Conservation (phyloP, 2,888 invertebrate species). For the Cephus sareptanus region DNA sequence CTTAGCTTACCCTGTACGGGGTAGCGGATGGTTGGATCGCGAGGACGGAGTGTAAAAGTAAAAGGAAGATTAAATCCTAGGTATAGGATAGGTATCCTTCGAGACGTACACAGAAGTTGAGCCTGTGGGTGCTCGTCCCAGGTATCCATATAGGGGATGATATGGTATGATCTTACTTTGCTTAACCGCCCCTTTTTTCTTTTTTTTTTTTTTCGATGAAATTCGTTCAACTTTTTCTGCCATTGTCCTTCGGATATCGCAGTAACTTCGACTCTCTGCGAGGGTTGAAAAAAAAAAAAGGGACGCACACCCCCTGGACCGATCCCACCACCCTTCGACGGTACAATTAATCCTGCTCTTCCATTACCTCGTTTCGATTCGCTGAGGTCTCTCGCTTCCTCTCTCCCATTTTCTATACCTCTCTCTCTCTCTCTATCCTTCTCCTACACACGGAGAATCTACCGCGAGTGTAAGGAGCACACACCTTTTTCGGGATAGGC, state of each 20-base stretch:
- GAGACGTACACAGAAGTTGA: neutral
- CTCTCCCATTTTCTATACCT: slow-evolving; percentile 6
- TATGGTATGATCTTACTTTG: neutral
- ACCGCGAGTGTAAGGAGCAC: neutral
- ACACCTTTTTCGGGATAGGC: neutral
- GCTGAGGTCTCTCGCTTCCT: slow-evolving; percentile 19
- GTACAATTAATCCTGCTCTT: slow-evolving; percentile 8
- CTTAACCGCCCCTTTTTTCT: neutral
- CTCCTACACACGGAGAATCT: slow-evolving; percentile 28
- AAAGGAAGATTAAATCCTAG: neutral
- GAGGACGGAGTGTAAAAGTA: neutral
- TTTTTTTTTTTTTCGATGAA: neutral
- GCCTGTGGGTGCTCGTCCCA: neutral
- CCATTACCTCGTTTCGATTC: slow-evolving; percentile 5
- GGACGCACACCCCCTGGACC: neutral
- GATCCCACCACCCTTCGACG: neutral
- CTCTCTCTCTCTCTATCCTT: slow-evolving; percentile 31
- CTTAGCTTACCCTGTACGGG: neutral
- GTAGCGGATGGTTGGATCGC: neutral
- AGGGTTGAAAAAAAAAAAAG: neutral
- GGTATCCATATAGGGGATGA: neutral
- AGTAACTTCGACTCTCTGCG: neutral
- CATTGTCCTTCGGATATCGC: neutral
- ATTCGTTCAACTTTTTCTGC: neutral
- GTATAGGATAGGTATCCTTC: neutral